Evolutionary conservation across 2,888 invertebrate genomes (phyloP), one percentile per base, ranked within the genome.

Genomic region (Blastobasis lacticolella): DNA sequence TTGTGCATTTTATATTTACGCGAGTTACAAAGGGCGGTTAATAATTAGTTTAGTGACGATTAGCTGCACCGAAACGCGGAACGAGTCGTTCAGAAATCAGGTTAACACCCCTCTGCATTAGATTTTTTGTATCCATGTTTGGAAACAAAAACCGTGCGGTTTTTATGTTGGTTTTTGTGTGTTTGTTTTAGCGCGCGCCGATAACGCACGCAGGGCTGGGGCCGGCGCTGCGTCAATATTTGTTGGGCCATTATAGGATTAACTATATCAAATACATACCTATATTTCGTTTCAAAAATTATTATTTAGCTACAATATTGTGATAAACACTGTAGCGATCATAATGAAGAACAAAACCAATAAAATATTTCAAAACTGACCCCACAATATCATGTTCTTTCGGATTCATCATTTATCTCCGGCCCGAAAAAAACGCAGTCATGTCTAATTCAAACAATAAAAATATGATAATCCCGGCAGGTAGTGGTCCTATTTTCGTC

Each of bases 151-250:
- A 75, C 59, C 57, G 51, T 67, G 76, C 62, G 71, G 81, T 83
- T 83, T 83, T 82, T 82, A 68, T 78, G 66, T 58, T 58, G 62
- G 56, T 71, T 79, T 84, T 82, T 84, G 64, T 79, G 61, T 83
- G 75, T 85, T 84, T 84, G 74, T 76, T 75, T 82, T 80, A 78
- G 75, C 81, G 75, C 75, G 73, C 67, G 75, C 68, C 73, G 77
- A 77, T 82, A 78, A 73, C 64, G 66, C 59, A 64, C 49, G 57
- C 10, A 9, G 8, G 36, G 10, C 43, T n/a, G 43, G 48, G 48
- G 53, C 10, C 49, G 53, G n/a, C 48, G 52, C 49, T 23, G 23
- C 23, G 23, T 23, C 23, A 23, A 23, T 23, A 23, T 23, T 23
- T 23, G 23, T 23, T 23, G 23, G 23, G 23, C 23, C 23, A 23